A percentile compares a stretch with the other conserved stretches of the same genome.
Conservation (phyloP, 2,113 vertebrate genomes). For the Vireo altiloquus region DNA sequence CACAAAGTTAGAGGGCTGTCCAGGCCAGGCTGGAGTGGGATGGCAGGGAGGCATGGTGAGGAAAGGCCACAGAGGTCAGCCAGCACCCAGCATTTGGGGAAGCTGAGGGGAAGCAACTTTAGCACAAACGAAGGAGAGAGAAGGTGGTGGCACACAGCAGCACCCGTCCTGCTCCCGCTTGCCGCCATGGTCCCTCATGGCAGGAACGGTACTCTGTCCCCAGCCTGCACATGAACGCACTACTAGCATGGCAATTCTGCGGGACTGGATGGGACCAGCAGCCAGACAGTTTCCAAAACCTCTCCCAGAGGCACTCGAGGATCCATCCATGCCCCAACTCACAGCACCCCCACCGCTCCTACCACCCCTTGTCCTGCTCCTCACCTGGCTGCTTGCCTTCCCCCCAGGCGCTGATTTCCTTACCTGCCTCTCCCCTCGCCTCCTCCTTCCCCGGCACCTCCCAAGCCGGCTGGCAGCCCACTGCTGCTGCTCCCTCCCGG, state of each 20-base stretch:
- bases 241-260: rapidly evolving
- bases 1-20: not conserved
- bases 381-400: not conserved
- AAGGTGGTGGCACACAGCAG: not conserved
- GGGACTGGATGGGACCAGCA: not conserved
- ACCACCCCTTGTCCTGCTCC: not conserved
- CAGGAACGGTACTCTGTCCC: not conserved
- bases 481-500: not conserved
- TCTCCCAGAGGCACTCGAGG: not conserved
- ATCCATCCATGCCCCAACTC: not conserved
- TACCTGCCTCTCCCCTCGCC: not conserved
- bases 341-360: not conserved
- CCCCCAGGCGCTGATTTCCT: not conserved
- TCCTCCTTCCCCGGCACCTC: not conserved
- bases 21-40: not conserved
- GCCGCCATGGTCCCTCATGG: rapidly evolving
- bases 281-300: not conserved
- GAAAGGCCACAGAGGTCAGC: not conserved
- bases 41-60: not conserved
- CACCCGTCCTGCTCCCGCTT: not conserved
- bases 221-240: rapidly evolving
- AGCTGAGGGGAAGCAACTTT: not conserved
- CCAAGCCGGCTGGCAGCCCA: not conserved
- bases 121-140: not conserved
- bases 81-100: not conserved